phyloP scores from a whole-genome alignment of 2,888 invertebrate species.

The Ypsolopha scabrella region DNA sequence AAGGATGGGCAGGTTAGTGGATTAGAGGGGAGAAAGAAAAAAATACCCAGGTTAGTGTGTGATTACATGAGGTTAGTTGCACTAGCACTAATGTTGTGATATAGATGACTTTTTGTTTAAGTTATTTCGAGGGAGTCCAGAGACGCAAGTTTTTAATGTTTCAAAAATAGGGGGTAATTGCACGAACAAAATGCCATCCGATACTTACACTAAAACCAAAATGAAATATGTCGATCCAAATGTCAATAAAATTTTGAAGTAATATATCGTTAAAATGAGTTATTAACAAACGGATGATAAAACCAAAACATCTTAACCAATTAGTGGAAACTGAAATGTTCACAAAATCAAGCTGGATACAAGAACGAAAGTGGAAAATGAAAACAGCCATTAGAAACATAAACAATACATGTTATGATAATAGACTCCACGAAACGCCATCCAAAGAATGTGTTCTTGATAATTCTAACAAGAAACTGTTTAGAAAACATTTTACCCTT shows the following conservation, averaged over 20 bases:
- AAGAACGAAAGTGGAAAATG: slow-evolving; percentile 49
- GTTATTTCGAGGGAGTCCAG: too few species aligned
- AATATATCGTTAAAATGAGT: too few species aligned
- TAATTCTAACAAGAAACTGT: slow-evolving; percentile 47
- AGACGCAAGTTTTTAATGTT: too few species aligned
- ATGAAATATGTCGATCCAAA: too few species aligned
- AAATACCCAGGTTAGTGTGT: slow-evolving; percentile 41
- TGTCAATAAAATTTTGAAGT: too few species aligned
- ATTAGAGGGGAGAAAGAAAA: slow-evolving; percentile 45
- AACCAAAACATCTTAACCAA: slow-evolving; percentile 16
- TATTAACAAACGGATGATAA: too few species aligned
- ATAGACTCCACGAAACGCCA: slow-evolving; percentile 45
- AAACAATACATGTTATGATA: slow-evolving; percentile 68
- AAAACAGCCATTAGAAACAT: slow-evolving; percentile 47
- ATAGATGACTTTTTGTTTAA: background rate
- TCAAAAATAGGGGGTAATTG: too few species aligned
- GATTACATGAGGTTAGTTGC: slow-evolving; percentile 24
- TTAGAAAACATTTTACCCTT: slow-evolving; percentile 60
- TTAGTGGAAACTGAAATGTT: slow-evolving; percentile 32
- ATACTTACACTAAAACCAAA: too few species aligned
- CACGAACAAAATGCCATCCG: too few species aligned
- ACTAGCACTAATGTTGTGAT: background rate
- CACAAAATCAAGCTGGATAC: slow-evolving; percentile 32
- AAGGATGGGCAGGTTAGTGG: slow-evolving; percentile 52
- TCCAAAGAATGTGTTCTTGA: slow-evolving; percentile 58